Base-by-base conservation (phyloP, 2,113 vertebrate species). In the Onychostruthus taczanowskii region DNA sequence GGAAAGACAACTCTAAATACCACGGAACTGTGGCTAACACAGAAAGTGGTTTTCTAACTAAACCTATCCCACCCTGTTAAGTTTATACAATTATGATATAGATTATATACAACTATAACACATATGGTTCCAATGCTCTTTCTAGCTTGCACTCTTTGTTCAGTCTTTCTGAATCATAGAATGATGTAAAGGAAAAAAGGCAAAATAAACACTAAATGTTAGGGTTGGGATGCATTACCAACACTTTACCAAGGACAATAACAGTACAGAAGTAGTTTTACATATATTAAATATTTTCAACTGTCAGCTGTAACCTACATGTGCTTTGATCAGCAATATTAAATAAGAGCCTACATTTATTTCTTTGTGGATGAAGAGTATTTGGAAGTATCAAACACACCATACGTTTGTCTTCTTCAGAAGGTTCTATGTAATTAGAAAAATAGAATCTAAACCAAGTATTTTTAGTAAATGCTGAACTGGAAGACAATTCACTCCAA, bases 101-200 rank as follows among this genome's bases (percentile, higher is more conserved):
- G 72, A 93, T 88, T 78, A 84, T 68, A 81, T 28, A 78, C 52
- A 91, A 56, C 84, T 84, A 26, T 33, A 94, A 81, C 47, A 90
- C 90, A 96, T 58, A 75, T 86, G 91, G 82, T 96, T 95, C 82
- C 78, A 91, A 95, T 95, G 75, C 27, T 59, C 27, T 28, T 77
- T 80, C 87, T 76, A 80, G 63, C 72, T 67, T 77, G 78, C 30
- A 23, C 17, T 85, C 82, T 86, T 88, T 88, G 21, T 63, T 80
- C 82, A 56, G 75, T 86, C 95, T 62, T 88, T 80, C 59, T 74
- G 70, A 95, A 94, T 88, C 78, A 86, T 0, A 55, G 64, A 82
- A 89, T 17, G 23, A 88, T 31, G 70, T 56, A 47, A 82, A 88
- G 55, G 41, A 76, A 91, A 74, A 87, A 69, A 93, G 37, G 44